Evolutionary conservation across 2,113 vertebrate species (phyloP).

Genomic region (Ceuthmochares aereus): DNA sequence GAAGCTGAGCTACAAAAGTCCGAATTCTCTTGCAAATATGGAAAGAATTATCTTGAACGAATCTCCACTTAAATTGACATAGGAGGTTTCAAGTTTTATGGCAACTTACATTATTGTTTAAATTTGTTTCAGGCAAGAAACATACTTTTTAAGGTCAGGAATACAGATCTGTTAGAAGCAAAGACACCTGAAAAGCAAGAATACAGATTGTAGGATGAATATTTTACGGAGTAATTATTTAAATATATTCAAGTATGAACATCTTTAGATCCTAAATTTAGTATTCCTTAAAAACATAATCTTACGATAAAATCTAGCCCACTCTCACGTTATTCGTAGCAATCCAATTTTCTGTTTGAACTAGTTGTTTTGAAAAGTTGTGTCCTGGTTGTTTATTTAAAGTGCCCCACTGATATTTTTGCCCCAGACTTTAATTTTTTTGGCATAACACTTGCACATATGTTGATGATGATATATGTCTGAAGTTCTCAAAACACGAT

Average conservation of each 20-base stretch:
- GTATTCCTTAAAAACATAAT: conserved; percentile 64
- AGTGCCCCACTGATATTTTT: background rate
- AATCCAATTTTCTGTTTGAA: conserved; percentile 8
- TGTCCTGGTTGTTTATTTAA: background rate
- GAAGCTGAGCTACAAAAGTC: background rate
- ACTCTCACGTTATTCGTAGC: background rate
- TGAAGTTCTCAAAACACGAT: background rate
- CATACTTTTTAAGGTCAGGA: conserved; percentile 69
- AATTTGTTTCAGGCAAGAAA: conserved; percentile 64
- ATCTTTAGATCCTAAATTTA: conserved; percentile 69
- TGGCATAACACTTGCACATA: background rate
- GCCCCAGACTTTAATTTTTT: conserved; percentile 9
- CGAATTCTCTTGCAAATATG: background rate
- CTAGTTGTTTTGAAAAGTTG: background rate
- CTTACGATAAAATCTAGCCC: conserved; percentile 50
- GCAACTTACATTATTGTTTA: conserved; percentile 66
- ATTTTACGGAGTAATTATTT: conserved; percentile 70
- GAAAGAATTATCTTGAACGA: conserved; percentile 13
- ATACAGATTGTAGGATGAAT: conserved; percentile 73
- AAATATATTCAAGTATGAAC: conserved; percentile 71
- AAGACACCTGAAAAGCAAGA: conserved; percentile 70
- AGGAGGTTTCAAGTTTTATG: conserved; percentile 48
- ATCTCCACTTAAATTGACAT: conserved; percentile 24
- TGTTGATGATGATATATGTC: background rate
- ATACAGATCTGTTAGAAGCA: conserved; percentile 57